phyloP scores from a whole-genome alignment of 2,888 invertebrate genomes.

The Drosophila nr. fundita region DNA sequence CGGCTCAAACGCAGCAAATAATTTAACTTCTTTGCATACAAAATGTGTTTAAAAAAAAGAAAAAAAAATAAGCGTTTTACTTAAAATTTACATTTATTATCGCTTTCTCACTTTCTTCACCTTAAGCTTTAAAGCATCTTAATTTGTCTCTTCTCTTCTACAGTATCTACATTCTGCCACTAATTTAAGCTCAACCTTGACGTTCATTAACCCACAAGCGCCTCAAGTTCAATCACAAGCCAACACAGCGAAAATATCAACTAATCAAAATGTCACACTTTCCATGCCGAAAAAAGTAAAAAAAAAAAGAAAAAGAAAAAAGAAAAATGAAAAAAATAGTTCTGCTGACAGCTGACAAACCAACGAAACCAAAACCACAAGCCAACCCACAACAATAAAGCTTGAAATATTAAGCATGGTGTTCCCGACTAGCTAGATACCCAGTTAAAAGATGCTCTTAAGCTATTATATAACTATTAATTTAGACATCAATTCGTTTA shows the following conservation, averaged over 20 bases:
- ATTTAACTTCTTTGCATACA: neutral
- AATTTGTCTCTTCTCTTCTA: neutral
- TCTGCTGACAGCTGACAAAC: constrained; percentile 74
- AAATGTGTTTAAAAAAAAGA: neutral
- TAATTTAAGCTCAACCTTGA: constrained; percentile 62
- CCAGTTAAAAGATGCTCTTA: neutral
- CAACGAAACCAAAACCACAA: constrained; percentile 49
- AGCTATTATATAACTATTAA: neutral
- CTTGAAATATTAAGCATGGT: neutral
- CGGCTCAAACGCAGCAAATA: neutral
- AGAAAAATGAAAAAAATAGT: constrained; percentile 43
- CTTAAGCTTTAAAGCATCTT: neutral
- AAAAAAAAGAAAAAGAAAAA: constrained; percentile 15
- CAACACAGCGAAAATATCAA: constrained; percentile 52
- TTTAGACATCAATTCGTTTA: neutral
- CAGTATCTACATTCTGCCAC: neutral
- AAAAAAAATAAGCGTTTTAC: neutral
- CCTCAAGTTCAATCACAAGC: constrained; percentile 75
- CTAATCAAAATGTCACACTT: constrained; percentile 80
- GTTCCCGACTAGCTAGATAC: constrained; percentile 27
- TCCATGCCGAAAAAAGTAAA: constrained; percentile 61
- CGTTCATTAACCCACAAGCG: constrained; percentile 66
- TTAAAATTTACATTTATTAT: neutral
- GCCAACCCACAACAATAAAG: constrained; percentile 28
- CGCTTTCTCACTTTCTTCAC: constrained; percentile 2